Percentiles rank a stretch among this genome's conserved stretches.
These are phyloP conservation scores for Callopanchax toddi DNA, from an alignment of 2,113 vertebrate species.

Conservation along the genomic window DNA sequence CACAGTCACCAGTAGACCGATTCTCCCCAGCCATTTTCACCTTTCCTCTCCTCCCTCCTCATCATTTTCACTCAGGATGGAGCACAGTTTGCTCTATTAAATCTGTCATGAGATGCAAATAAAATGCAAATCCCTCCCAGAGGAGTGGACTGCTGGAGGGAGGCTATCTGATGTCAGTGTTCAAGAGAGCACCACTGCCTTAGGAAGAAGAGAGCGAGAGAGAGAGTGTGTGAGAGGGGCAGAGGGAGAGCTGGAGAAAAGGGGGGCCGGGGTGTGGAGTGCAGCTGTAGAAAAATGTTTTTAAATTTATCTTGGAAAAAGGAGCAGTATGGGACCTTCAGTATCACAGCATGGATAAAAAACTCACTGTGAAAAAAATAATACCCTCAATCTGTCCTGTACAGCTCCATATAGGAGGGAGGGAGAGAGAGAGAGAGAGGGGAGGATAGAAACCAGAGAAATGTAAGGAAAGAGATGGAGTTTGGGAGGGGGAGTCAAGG, in stretches of 20 bases:
- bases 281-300: constrained; percentile 70
- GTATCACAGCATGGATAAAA: constrained; percentile 63
- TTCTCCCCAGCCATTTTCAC: constrained; percentile 36
- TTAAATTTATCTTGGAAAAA: constrained; percentile 71
- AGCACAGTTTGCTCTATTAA: constrained; percentile 72
- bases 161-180: constrained; percentile 78
- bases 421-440: constrained; percentile 14
- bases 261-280: constrained; percentile 62
- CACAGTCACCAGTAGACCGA: constrained; percentile 33
- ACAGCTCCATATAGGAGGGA: constrained; percentile 58
- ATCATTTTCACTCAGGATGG: constrained; percentile 62
- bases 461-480: constrained; percentile 52
- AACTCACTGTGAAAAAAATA: constrained; percentile 62
- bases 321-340: constrained; percentile 68
- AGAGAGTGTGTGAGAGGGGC: constrained; percentile 17
- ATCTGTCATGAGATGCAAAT: constrained; percentile 75
- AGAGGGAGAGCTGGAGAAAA: constrained; percentile 40
- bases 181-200: constrained; percentile 63
- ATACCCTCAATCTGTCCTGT: constrained; percentile 73
- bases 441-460: constrained; percentile 32
- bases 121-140: constrained; percentile 78
- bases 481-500: constrained; percentile 49
- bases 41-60: constrained; percentile 44
- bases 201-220: constrained; percentile 37
- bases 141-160: constrained; percentile 72